Evolutionary conservation across 1,140 invertebrate species (phyloP).

Genomic region (Rhynchophorus ferrugineus): DNA sequence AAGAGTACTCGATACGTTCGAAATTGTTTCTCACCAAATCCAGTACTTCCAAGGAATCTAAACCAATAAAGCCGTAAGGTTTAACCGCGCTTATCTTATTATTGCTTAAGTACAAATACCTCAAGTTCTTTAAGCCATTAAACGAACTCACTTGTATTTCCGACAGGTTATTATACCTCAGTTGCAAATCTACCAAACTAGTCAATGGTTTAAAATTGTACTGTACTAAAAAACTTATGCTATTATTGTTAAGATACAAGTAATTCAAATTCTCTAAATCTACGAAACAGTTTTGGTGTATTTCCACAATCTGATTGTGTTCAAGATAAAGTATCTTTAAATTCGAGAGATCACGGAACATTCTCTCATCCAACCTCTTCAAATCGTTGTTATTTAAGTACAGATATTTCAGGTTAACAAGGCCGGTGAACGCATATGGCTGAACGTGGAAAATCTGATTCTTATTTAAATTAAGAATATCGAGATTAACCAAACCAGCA

Average conservation of each 20-base stretch:
- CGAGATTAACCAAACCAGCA: slow-evolving; percentile 30
- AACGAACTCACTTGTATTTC: slow-evolving; percentile 36
- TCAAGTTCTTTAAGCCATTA: slow-evolving; percentile 33
- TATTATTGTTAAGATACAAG: slow-evolving; percentile 37
- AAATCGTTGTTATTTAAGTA: slow-evolving; percentile 33
- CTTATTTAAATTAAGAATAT: slow-evolving; percentile 32
- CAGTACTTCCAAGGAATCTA: slow-evolving; percentile 30
- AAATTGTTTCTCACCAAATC: slow-evolving; percentile 33
- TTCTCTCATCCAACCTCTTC: slow-evolving; percentile 28
- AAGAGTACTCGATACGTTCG: slow-evolving; percentile 22
- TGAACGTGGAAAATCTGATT: slow-evolving; percentile 32
- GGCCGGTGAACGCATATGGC: slow-evolving; percentile 32
- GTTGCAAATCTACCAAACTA: slow-evolving; percentile 34
- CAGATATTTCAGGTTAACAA: slow-evolving; percentile 33
- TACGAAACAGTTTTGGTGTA: slow-evolving; percentile 31
- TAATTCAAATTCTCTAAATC: slow-evolving; percentile 32
- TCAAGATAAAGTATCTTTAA: slow-evolving; percentile 35
- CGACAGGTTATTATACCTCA: slow-evolving; percentile 32
- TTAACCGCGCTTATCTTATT: slow-evolving; percentile 29
- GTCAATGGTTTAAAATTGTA: slow-evolving; percentile 36
- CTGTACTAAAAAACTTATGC: slow-evolving; percentile 30
- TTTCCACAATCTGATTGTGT: slow-evolving; percentile 31
- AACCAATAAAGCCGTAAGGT: slow-evolving; percentile 35
- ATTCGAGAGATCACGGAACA: slow-evolving; percentile 30
- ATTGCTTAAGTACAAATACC: slow-evolving; percentile 31